Base-by-base conservation (phyloP, 2,113 vertebrate species). In the Delphinus delphis region DNA sequence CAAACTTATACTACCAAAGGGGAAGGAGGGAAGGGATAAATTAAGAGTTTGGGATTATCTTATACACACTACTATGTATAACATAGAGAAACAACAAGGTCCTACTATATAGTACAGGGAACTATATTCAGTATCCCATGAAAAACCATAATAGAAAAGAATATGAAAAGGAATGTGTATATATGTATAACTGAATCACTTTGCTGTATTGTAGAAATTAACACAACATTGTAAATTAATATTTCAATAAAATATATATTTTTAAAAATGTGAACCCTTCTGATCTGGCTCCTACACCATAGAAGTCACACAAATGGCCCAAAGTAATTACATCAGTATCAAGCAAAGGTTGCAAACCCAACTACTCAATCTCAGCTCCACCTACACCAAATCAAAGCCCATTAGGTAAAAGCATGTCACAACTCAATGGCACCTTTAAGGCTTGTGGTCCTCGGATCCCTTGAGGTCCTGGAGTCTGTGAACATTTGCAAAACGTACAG, bases 401-500 rank as follows among this genome's bases (percentile, higher is more conserved):
- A 15, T 1, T 26, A 47, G 82, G 33, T 26, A 76, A 62, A 91
- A 93, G 0, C 76, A 15, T 28, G 53, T 86, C 58, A 77, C 0
- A 15, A 21, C 2, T 38, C 33, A 70, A 80, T 31, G 62, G 87
- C 91, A 98, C 98, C 97, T 97, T 92, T 1, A 18, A 41, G 31
- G 60, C 96, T 68, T 0, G 21, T 2, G 0, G 4, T 85, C 98
- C 98, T 62, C 0, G 67, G 2, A 0, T 3, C 47, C 98, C 98
- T 0, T 3, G 67, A 44, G 10, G 15, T 65, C 98, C 98, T 26
- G 62, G 77, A 41, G 86, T 55, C 36, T 97, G 98, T 4, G 79
- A 4, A 53, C 98, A 98, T 85, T 98, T 98, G 89, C 98, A 98
- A 88, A 98, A 60, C 13, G 81, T 18, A 50, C 97, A 98, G 93